A percentile compares a stretch with the other conserved stretches of the same genome.
Evolutionary conservation across 2,113 vertebrate species (phyloP).

Genomic region (Oreochromis niloticus): DNA sequence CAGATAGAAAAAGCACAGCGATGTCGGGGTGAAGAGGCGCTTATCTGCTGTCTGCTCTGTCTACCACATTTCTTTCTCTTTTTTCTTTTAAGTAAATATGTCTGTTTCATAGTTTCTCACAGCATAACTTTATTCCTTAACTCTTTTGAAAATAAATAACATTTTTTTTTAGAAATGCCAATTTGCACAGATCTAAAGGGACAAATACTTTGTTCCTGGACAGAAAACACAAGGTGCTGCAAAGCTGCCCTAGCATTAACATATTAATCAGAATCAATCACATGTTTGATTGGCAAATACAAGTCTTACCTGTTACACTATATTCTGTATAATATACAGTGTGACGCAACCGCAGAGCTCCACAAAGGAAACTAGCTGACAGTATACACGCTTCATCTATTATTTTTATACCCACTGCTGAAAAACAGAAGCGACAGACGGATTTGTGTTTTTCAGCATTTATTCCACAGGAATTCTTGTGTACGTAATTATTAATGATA

Average conservation of each 20-base stretch:
- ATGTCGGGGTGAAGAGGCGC: neutral
- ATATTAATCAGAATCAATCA: neutral
- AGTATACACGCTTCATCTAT: conserved; percentile 8
- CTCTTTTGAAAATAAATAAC: neutral
- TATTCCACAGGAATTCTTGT: conserved; percentile 24
- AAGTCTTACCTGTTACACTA: neutral
- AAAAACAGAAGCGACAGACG: conserved; percentile 20
- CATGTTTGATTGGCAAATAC: neutral
- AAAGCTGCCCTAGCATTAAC: neutral
- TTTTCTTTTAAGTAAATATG: neutral
- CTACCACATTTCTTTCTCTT: neutral
- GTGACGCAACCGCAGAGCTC: neutral
- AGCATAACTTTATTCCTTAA: neutral
- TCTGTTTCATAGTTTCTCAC: neutral
- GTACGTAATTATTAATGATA: conserved; percentile 66
- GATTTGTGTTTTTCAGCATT: conserved; percentile 23
- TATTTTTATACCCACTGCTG: conserved; percentile 38
- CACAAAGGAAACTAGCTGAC: neutral
- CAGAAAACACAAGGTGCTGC: neutral
- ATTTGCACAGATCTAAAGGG: neutral
- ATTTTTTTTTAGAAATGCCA: neutral
- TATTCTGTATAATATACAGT: neutral
- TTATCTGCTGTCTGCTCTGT: conserved; percentile 7
- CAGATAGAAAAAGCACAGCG: neutral
- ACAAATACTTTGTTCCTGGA: neutral